These are phyloP conservation scores for Cerceris ruficornis DNA, from an alignment of 2,888 invertebrate genomes.

Conservation along the genomic window DNA sequence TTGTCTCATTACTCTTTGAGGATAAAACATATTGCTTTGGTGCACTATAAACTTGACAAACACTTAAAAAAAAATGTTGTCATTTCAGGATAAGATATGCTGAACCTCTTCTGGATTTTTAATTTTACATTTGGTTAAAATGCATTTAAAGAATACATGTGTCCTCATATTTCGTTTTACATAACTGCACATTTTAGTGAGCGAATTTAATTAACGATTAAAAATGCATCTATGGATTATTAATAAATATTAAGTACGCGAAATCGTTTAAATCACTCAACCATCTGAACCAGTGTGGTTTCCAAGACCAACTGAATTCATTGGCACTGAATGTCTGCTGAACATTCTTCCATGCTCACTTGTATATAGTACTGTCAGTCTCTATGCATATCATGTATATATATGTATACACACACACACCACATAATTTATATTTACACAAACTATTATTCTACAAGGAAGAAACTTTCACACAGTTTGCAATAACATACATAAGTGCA, in stretches of 20 bases:
- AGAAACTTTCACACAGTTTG: slow-evolving; percentile 23
- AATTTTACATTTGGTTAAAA: slow-evolving; percentile 33
- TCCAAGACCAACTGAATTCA: slow-evolving; percentile 71
- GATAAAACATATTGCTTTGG: slow-evolving; percentile 61
- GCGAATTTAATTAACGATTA: not conserved
- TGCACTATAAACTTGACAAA: slow-evolving; percentile 12
- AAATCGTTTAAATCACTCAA: slow-evolving; percentile 6
- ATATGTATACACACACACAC: slow-evolving; percentile 22
- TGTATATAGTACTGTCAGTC: slow-evolving; percentile 35
- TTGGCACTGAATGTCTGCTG: slow-evolving; percentile 65
- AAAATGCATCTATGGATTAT: not conserved
- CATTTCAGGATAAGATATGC: slow-evolving; percentile 14
- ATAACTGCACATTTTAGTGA: slow-evolving; percentile 27
- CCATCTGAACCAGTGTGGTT: slow-evolving; percentile 52
- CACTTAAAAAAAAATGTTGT: slow-evolving; percentile 34
- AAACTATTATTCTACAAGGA: slow-evolving; percentile 29
- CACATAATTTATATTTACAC: not conserved
- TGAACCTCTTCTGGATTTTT: slow-evolving; percentile 31
- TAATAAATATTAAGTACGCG: not conserved
- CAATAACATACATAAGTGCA: not conserved
- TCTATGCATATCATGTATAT: slow-evolving; percentile 14
- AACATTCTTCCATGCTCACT: slow-evolving; percentile 59
- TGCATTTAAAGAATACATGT: slow-evolving; percentile 10
- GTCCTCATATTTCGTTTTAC: slow-evolving; percentile 5
- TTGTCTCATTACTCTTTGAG: slow-evolving; percentile 76